Base-by-base conservation (phyloP, 2,113 vertebrate genomes). In the Peromyscus maniculatus region DNA sequence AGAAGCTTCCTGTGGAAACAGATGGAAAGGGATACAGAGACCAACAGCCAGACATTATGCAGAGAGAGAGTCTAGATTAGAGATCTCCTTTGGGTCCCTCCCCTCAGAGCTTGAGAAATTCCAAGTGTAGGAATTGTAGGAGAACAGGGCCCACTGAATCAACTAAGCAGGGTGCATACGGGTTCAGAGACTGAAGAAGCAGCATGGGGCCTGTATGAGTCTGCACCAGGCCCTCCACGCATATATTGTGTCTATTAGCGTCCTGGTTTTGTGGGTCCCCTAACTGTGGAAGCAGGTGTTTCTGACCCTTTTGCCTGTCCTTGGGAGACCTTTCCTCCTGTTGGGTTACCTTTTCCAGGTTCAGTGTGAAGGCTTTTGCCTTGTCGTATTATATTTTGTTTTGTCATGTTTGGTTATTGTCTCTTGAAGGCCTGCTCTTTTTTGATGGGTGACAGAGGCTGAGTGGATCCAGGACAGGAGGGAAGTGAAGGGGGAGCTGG, bases 71-170 rank as follows among this genome's bases (percentile, higher is more conserved):
- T 82, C 17, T 82, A 82, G 24, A 82, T 22, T n/a, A 36, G 36
- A n/a, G 10, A 11, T 22, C 21, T n/a, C 21, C 10, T 15, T n/a
- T 82, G 79, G 33, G 22, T 59, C 7, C 0, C 21, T n/a, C 2
- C 52, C 5, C 52, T 80, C 0, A 4, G 10, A 22, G 10, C 5
- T 22, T 55, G 5, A 6, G 21, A 1, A n/a, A 59, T 59, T 21
- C 55, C 21, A 36, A 19, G 69, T 36, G 33, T 15, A 6, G 33
- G 15, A 2, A 71, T 19, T 71, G 33, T 71, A 71, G 15, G 5
- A 82, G 52, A 82, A 59, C 21, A 12, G 2, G 36, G 5, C 55
- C 33, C 5, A 82, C 55, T 57, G 33, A 59, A 59, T 59, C 55
- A 59, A 59, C 19, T 82, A 82, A 82, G 21, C 33, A 55, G 19